Conservation (phyloP, 2,797 vertebrate species). For the Paguma larvata region DNA sequence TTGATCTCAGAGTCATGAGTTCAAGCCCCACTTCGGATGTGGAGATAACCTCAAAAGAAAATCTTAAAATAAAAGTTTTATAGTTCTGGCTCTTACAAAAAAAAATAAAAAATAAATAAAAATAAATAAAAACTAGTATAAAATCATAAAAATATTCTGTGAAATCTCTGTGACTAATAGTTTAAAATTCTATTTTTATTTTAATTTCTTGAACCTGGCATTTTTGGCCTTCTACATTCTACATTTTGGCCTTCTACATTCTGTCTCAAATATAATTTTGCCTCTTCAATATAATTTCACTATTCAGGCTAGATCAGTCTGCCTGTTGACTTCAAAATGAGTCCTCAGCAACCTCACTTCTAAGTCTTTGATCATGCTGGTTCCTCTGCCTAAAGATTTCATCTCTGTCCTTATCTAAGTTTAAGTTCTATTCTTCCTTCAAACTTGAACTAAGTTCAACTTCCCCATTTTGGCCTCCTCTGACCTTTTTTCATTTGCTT, state of each 20-base stretch:
- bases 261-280: background rate
- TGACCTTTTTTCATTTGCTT: background rate
- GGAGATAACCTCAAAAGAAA: too few species aligned
- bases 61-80: too few species aligned
- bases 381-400: background rate
- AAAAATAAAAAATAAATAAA: too few species aligned
- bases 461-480: background rate
- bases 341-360: background rate
- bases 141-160: background rate
- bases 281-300: background rate
- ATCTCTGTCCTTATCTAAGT: background rate
- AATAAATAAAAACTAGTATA: background rate
- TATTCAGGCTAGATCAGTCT: background rate
- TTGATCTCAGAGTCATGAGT: too few species aligned
- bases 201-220: conserved; percentile 29
- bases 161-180: background rate
- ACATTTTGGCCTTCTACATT: background rate
- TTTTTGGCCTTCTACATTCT: background rate
- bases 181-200: conserved; percentile 36
- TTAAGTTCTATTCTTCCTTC: background rate
- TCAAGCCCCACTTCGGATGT: too few species aligned
- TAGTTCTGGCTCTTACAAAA: too few species aligned
- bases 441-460: background rate
- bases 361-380: background rate
- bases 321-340: background rate